Base-by-base conservation (phyloP, 2,797 vertebrate species). In the Denticeps clupeoides region DNA sequence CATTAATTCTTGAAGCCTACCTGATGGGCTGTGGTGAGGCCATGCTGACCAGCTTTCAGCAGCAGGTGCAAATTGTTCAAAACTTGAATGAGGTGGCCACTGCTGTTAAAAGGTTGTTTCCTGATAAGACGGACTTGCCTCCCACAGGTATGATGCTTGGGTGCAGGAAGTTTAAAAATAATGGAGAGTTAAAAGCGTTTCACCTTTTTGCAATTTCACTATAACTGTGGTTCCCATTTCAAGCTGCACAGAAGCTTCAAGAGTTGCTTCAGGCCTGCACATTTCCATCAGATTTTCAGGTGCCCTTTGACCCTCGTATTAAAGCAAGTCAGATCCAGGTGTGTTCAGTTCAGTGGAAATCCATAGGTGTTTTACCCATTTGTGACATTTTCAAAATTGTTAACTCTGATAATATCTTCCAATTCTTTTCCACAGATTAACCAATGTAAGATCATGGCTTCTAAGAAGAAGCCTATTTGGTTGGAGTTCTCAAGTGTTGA, bases 391-490 rank as follows among this genome's bases (percentile, higher is more conserved):
- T 13, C n/a, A 33, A 33, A 15, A 6, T 7, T 7, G 7, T 7
- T 25, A 33, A 18, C 33, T 37, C 3, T 13, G 35, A 35, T 16
- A 13, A 35, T 35, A 16, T 35, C 35, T 35, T 38, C 10, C 27
- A 33, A 12, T 1, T 51, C 7, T 10, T 8, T 33, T 24, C 24
- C 3, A 25, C 49, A 87, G 85, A 50, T 85, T 24, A 78, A 82
- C 3, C 78, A 70, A 33, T 86, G 84, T 55, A 86, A 84, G 50
- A 68, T 87, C 18, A 82, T 86, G 84, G 75, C 81, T 3, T 85
- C 82, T 0, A 87, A 84, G 64, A 86, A 87, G 68, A 87, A 86
- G 58, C 85, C 85, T 0, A 73, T 87, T 35, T 86, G 84, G 85
- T 60, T 87, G 59, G 85, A 87, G 74, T 87, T 87, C 49, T 62